These are phyloP conservation scores for Drosophila prosaltans DNA, from an alignment of 1,140 invertebrate genomes.

Conservation along the genomic window DNA sequence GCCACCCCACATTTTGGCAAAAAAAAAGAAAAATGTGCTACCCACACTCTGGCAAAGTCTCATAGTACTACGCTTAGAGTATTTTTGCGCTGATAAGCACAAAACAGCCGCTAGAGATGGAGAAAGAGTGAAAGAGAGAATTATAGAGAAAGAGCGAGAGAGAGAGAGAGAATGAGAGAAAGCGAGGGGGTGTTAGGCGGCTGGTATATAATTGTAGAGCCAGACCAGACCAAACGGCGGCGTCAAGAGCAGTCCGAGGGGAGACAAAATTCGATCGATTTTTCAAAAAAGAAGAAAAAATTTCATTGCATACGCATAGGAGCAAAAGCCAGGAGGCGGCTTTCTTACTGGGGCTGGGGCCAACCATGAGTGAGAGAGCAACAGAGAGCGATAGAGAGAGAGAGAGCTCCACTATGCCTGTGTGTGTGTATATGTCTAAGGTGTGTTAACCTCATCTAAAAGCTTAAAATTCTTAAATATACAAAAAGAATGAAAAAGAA, in stretches of 20 bases:
- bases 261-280: constrained; percentile 69
- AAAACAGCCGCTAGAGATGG: background rate
- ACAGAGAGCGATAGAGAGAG: constrained; percentile 17
- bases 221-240: constrained; percentile 30
- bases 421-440: constrained; percentile 80
- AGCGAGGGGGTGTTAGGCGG: background rate
- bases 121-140: background rate
- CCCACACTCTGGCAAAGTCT: constrained; percentile 26
- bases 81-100: constrained; percentile 13
- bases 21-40: constrained; percentile 20
- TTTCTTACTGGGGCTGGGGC: constrained; percentile 52
- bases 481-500: constrained; percentile 48
- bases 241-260: background rate
- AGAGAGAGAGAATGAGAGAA: constrained; percentile 18
- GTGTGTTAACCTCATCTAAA: constrained; percentile 79
- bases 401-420: constrained; percentile 36
- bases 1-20: constrained; percentile 26
- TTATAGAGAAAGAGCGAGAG: constrained; percentile 33
- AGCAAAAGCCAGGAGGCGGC: constrained; percentile 43
- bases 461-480: constrained; percentile 23
- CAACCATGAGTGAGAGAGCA: constrained; percentile 27
- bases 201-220: constrained; percentile 56
- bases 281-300: constrained; percentile 66
- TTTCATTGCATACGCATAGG: constrained; percentile 74
- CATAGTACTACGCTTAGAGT: constrained; percentile 10